These are phyloP conservation scores for Kuschelorhynchus macadamiae DNA, from an alignment of 2,888 invertebrate species.

Conservation along the genomic window DNA sequence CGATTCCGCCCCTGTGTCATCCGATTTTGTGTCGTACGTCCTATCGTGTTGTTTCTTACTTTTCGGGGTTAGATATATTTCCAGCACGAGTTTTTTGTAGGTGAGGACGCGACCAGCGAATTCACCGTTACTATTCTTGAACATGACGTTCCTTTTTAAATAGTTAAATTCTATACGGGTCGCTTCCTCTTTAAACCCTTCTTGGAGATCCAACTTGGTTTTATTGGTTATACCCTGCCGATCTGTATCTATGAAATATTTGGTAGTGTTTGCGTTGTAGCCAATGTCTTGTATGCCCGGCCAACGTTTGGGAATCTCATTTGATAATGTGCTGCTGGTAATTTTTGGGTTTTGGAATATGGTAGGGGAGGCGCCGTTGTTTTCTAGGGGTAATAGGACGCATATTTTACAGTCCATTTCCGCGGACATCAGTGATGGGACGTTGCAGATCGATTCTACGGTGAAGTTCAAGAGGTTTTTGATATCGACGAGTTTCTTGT, in stretches of 20 bases:
- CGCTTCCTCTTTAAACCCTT: constrained; percentile 51
- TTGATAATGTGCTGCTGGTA: constrained; percentile 33
- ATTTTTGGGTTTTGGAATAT: constrained; percentile 57
- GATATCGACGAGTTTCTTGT: neutral
- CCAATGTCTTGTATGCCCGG: constrained; percentile 56
- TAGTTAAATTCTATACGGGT: constrained; percentile 63
- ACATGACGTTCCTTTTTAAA: constrained; percentile 60
- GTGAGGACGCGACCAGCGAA: constrained; percentile 58
- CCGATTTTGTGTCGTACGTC: constrained; percentile 6
- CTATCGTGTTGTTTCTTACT: constrained; percentile 43
- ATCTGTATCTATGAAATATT: constrained; percentile 53
- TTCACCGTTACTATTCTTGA: constrained; percentile 52
- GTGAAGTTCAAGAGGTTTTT: constrained; percentile 60
- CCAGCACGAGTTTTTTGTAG: constrained; percentile 61
- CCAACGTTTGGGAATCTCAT: constrained; percentile 56
- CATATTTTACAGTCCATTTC: constrained; percentile 61
- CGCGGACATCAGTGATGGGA: constrained; percentile 57
- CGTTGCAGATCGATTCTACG: constrained; percentile 64
- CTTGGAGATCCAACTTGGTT: constrained; percentile 53
- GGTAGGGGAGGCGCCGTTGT: constrained; percentile 53
- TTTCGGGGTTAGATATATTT: constrained; percentile 59
- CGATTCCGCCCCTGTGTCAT: constrained; percentile 15
- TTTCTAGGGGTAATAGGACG: constrained; percentile 55
- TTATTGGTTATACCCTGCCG: constrained; percentile 57
- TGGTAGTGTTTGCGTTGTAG: constrained; percentile 57